Base-by-base conservation (phyloP, 2,888 invertebrate species). In the Netelia melanura region DNA sequence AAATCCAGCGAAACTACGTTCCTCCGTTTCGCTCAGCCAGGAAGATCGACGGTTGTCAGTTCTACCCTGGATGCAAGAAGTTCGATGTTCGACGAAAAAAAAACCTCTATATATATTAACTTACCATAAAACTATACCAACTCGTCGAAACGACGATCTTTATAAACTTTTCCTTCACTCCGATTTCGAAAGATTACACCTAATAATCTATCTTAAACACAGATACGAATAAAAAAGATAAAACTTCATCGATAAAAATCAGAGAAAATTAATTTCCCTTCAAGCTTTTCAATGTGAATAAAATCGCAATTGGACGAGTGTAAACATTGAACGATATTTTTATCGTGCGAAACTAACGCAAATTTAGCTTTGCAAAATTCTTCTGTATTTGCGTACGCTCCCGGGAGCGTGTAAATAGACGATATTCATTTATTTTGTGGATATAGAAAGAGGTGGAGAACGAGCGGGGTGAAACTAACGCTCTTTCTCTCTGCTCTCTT, bases 381-480 rank as follows among this genome's bases (percentile, higher is more conserved):
- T 38, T 38, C 38, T 38, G 6, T 38, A 38, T 38, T 38, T 38
- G 38, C 6, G 38, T 38, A 38, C 8, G 38, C 38, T 6, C 6
- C 38, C 38, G 38, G 8, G 38, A 38, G 38, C 38, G 6, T 38
- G 38, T 38, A 38, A 38, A 38, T 38, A 38, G 38, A 38, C 6
- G 38, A 38, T 38, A 38, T 38, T 38, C 38, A 38, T 38, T 38
- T 38, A 38, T 38, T 5, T 38, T 38, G 6, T 2, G 38, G 38
- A 38, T 38, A 38, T 38, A 0, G 38, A 17, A n/a, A 48, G 70
- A 30, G 67, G 58, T 64, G 54, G 70, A 56, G 61, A 74, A 80
- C 52, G 44, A 25, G 68, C 62, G 68, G 65, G 65, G 11, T 6
- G 38, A 38, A 38, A 38, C 38, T 38, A 38, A 38, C 6, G 1